Evolutionary conservation across 64 coral and sea anemone species (phyloP), one percentile per base, ranked within the genome.

Genomic region (Porites lutea): DNA sequence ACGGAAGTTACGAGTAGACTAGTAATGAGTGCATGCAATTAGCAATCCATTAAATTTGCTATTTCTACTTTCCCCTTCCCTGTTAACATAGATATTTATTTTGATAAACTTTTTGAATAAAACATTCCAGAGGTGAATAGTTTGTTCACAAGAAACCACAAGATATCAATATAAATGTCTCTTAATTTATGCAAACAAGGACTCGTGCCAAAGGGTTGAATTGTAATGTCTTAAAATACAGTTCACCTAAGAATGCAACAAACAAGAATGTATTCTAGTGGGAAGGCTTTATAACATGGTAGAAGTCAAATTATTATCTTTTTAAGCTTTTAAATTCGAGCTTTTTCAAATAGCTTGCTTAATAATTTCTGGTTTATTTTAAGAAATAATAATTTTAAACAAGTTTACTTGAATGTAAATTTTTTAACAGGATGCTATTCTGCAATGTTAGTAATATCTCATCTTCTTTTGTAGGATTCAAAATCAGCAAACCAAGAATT

Each of bases 181-280:
- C 18, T 69, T 91, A 83, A 91, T 83, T 9, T 84, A 91, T 91
- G 27, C 89, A 91, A 91, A 84, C 89, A 91, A 60, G 64, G 58
- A 72, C 70, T 15, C n/a, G 7, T 72, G 52, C 68, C 68, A 83
- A 59, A 37, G 27, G 27, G 27, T 37, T 37, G 71, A 74, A 18
- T 18, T 74, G 48, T 84, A 67, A 67, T 66, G 62, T 18, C 8
- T 22, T 11, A 62, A 62, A 81, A 81, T 81, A 62, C 60, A 16
- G 66, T 22, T n/a, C 27, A 37, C 1, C 14, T 18, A 55, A 1
- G 12, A 23, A 21, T 78, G 20, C 22, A 51, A 55, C 18, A 54
- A 49, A 55, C n/a, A 55, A 47, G 4, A 10, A 66, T 68, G 27
- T 21, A 19, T 18, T 49, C 0, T 2, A 51, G 63, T 50, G 65